A percentile compares a stretch with the other conserved stretches of the same genome.
phyloP scores from a whole-genome alignment of 2,113 vertebrate species.

The Ceyx margarethae region DNA sequence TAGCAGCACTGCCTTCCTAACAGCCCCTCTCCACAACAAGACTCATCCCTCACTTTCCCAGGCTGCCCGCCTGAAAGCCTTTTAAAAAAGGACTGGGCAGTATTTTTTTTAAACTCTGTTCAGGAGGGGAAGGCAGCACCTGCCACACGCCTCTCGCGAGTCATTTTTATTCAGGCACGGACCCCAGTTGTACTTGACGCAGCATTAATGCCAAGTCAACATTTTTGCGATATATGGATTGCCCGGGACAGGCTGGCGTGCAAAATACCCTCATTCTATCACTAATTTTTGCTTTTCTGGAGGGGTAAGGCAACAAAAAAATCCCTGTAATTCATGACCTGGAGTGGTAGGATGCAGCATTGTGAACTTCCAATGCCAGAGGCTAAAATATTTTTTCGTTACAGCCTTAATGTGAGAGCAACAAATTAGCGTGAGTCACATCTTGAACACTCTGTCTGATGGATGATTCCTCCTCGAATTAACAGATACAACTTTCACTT shows the following conservation, averaged over 20 bases:
- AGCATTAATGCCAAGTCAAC: constrained; percentile 36
- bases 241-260: not conserved
- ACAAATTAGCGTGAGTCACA: constrained; percentile 84
- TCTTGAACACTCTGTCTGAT: constrained; percentile 71
- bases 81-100: constrained; percentile 40
- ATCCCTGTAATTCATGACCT: constrained; percentile 53
- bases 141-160: constrained; percentile 35
- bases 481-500: constrained; percentile 73
- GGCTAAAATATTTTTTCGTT: constrained; percentile 76
- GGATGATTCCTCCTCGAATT: constrained; percentile 74
- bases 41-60: constrained; percentile 31
- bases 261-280: not conserved
- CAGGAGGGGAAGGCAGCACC: constrained; percentile 56
- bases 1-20: not conserved
- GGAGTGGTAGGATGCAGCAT: constrained; percentile 60
- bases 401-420: constrained; percentile 69
- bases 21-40: constrained; percentile 12
- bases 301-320: not conserved
- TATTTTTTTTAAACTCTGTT: not conserved
- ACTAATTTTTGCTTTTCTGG: constrained; percentile 18
- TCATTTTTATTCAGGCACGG: constrained; percentile 10
- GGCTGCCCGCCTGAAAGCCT: constrained; percentile 23
- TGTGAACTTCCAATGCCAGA: constrained; percentile 76
- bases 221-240: not conserved
- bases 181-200: constrained; percentile 26